phyloP scores from a whole-genome alignment of 2,113 vertebrate genomes.

The Arothron firmamentum region DNA sequence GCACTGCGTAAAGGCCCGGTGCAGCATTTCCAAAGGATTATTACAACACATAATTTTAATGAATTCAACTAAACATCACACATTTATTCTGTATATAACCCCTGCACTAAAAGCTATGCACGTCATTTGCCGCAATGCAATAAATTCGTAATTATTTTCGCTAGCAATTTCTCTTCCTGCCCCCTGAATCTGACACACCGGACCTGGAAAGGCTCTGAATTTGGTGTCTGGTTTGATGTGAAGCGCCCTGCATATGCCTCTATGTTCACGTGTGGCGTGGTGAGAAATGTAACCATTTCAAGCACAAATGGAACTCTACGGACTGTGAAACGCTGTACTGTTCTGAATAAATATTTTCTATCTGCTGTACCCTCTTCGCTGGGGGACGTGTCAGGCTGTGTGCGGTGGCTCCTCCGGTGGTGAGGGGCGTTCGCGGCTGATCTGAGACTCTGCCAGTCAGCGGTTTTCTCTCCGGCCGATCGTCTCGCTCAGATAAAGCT shows the following conservation, averaged over 20 bases:
- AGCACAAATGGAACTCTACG: constrained; percentile 90
- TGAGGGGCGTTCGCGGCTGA: too few species aligned
- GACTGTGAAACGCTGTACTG: constrained; percentile 85
- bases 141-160: background rate
- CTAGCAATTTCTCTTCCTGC: background rate
- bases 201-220: constrained; percentile 46
- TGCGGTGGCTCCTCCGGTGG: constrained; percentile 1
- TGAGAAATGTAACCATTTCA: constrained; percentile 84
- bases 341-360: constrained; percentile 97
- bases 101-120: too few species aligned
- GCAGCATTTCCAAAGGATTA: background rate
- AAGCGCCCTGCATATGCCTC: constrained; percentile 66
- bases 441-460: constrained; percentile 10
- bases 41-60: background rate
- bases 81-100: background rate
- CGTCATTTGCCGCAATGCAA: background rate
- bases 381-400: background rate
- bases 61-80: background rate
- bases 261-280: constrained; percentile 72
- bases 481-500: constrained; percentile 54
- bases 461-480: constrained; percentile 55
- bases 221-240: constrained; percentile 46
- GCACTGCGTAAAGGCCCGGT: constrained; percentile 45
- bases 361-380: constrained; percentile 42
- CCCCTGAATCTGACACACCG: background rate